A percentile compares a stretch with the other conserved stretches of the same genome.
Conservation (phyloP, 2,797 vertebrate genomes). For the Moxostoma hubbsi region DNA sequence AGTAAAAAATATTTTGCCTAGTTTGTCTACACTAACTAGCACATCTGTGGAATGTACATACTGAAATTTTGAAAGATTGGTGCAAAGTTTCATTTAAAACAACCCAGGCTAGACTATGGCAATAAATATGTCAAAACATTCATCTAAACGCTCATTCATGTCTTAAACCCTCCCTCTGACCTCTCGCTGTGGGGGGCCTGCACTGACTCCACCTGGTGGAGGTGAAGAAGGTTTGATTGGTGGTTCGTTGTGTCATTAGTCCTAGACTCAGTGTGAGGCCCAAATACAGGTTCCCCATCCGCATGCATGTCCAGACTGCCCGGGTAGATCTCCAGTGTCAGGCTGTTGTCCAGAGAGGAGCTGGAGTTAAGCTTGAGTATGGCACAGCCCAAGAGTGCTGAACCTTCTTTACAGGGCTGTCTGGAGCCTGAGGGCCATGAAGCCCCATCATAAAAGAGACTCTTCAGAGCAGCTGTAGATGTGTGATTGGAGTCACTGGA, state of each 20-base stretch:
- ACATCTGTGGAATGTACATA: slow-evolving; percentile 26
- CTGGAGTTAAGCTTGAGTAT: slow-evolving; percentile 53
- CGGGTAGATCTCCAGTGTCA: slow-evolving; percentile 63
- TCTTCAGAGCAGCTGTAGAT: slow-evolving; percentile 45
- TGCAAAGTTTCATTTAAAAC: slow-evolving; percentile 24
- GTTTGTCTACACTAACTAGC: slow-evolving; percentile 11
- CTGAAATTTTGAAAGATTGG: slow-evolving; percentile 21
- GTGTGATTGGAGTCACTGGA: slow-evolving; percentile 59
- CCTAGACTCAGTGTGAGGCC: slow-evolving; percentile 28
- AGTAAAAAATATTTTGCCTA: slow-evolving; percentile 7
- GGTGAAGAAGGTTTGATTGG: slow-evolving; percentile 54
- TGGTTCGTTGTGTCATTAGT: slow-evolving; percentile 62
- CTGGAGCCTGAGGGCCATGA: slow-evolving; percentile 45
- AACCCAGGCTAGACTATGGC: slow-evolving; percentile 24
- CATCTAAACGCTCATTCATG: slow-evolving; percentile 11
- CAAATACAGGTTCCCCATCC: slow-evolving; percentile 34
- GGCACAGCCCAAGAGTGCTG: slow-evolving; percentile 45
- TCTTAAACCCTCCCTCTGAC: slow-evolving; percentile 64
- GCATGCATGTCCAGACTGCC: slow-evolving; percentile 65
- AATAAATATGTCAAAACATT: slow-evolving; percentile 22
- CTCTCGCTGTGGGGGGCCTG: slow-evolving; percentile 81
- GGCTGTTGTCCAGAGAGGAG: slow-evolving; percentile 58
- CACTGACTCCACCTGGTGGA: slow-evolving; percentile 76
- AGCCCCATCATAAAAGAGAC: slow-evolving; percentile 48
- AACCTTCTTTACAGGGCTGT: slow-evolving; percentile 53